A percentile compares a stretch with the other conserved stretches of the same genome.
These are phyloP conservation scores for Tuberolachnus salignus DNA, from an alignment of 2,888 invertebrate species.

Conservation along the genomic window DNA sequence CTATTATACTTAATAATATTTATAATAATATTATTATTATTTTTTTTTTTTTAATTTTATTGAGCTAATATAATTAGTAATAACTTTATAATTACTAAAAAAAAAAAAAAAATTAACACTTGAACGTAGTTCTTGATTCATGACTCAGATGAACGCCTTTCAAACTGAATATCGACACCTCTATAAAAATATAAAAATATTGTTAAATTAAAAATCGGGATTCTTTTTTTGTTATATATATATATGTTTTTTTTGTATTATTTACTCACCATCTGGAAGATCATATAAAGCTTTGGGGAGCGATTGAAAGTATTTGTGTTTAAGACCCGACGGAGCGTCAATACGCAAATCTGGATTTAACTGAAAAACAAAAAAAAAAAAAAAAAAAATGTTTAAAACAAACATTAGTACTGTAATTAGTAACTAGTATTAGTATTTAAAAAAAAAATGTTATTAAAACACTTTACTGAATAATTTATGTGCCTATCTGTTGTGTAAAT, in stretches of 20 bases:
- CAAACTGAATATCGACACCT: slow-evolving; percentile 93
- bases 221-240: too few species aligned
- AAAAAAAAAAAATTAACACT: slow-evolving; percentile 45
- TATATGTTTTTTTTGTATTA: not conserved
- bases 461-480: too few species aligned
- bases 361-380: slow-evolving; percentile 64
- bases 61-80: slow-evolving; percentile 54
- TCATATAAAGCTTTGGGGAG: slow-evolving; percentile 89
- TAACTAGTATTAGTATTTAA: too few species aligned
- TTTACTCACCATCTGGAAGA: slow-evolving; percentile 84
- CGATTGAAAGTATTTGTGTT: slow-evolving; percentile 87
- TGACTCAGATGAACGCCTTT: slow-evolving; percentile 86
- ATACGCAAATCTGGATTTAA: slow-evolving; percentile 85
- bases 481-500: too few species aligned
- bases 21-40: slow-evolving; percentile 41
- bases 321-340: slow-evolving; percentile 84
- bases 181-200: slow-evolving; percentile 68
- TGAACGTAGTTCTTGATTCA: slow-evolving; percentile 69
- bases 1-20: slow-evolving; percentile 46
- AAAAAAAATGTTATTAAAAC: too few species aligned
- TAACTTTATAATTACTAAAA: slow-evolving; percentile 42
- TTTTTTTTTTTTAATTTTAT: slow-evolving; percentile 37
- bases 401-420: too few species aligned
- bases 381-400: not conserved
- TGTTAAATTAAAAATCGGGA: slow-evolving; percentile 36